A percentile compares a stretch with the other conserved stretches of the same genome.
Conservation (phyloP, 1,140 invertebrate genomes). For the Tetramorium parvispinum region DNA sequence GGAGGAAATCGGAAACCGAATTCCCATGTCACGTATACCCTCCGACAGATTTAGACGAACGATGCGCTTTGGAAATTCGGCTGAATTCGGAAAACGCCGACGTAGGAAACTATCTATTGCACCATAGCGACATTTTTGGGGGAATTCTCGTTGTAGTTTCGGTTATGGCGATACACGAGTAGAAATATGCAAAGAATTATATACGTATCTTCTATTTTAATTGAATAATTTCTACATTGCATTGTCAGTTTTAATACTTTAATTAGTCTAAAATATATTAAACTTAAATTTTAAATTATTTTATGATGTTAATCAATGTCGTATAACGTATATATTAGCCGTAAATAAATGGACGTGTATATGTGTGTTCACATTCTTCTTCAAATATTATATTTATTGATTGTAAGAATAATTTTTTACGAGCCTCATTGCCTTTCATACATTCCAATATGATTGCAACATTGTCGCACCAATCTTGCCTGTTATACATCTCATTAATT, state of each 20-base stretch:
- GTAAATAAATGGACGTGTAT: not conserved
- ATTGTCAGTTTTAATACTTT: slow-evolving; percentile 15
- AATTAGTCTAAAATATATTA: not conserved
- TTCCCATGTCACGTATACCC: slow-evolving; percentile 64
- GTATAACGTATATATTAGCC: slow-evolving; percentile 4
- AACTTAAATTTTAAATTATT: slow-evolving; percentile 7
- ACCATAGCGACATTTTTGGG: not conserved
- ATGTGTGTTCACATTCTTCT: not conserved
- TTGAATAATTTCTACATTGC: not conserved
- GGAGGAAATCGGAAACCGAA: slow-evolving; percentile 74
- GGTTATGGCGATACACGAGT: not conserved
- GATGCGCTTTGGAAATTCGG: slow-evolving; percentile 37
- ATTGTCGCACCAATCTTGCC: not conserved
- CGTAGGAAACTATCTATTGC: not conserved
- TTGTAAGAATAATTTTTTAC: slow-evolving; percentile 8
- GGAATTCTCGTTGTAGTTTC: slow-evolving; percentile 12
- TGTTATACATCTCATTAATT: slow-evolving; percentile 45
- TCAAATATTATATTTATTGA: slow-evolving; percentile 17
- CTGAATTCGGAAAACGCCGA: slow-evolving; percentile 39
- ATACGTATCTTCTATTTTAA: not conserved
- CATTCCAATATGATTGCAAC: not conserved
- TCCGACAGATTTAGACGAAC: slow-evolving; percentile 38
- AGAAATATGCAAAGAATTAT: not conserved
- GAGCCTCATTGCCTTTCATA: not conserved
- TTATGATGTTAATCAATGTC: not conserved